Percentiles rank a stretch among this genome's conserved stretches.
phyloP scores from a whole-genome alignment of 2,888 invertebrate species.

The Bembecia ichneumoniformis region DNA sequence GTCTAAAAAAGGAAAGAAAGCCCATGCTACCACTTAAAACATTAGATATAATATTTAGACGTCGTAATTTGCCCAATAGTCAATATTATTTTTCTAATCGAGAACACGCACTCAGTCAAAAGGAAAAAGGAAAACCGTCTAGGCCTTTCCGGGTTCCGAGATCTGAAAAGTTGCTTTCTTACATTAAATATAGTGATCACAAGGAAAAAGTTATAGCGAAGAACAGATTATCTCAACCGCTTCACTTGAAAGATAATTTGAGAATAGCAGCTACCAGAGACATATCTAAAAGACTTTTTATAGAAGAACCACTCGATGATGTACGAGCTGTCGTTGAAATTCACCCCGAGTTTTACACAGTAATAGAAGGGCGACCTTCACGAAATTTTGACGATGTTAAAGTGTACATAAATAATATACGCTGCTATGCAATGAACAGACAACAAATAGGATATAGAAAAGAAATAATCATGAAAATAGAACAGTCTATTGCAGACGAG shows the following conservation, averaged over 20 bases:
- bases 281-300: slow-evolving; percentile 69
- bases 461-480: slow-evolving; percentile 52
- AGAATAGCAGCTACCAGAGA: slow-evolving; percentile 60
- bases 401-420: slow-evolving; percentile 70
- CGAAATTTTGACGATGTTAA: slow-evolving; percentile 71
- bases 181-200: slow-evolving; percentile 59
- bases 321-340: slow-evolving; percentile 75
- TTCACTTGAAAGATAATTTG: slow-evolving; percentile 53
- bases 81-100: slow-evolving; percentile 61
- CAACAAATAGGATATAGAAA: slow-evolving; percentile 62
- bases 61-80: slow-evolving; percentile 58
- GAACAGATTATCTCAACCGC: slow-evolving; percentile 37
- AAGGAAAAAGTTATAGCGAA: slow-evolving; percentile 40
- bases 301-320: slow-evolving; percentile 68
- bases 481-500: slow-evolving; percentile 45
- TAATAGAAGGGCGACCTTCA: slow-evolving; percentile 74
- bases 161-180: slow-evolving; percentile 57
- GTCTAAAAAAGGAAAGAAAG: slow-evolving; percentile 43
- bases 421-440: slow-evolving; percentile 60
- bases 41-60: slow-evolving; percentile 56
- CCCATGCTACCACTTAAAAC: slow-evolving; percentile 59
- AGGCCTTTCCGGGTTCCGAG: slow-evolving; percentile 49
- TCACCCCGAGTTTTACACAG: slow-evolving; percentile 76
- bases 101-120: slow-evolving; percentile 34
- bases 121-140: slow-evolving; percentile 14